Evolutionary conservation across 2,888 invertebrate genomes (phyloP).

Genomic region (Molorchus minor): DNA sequence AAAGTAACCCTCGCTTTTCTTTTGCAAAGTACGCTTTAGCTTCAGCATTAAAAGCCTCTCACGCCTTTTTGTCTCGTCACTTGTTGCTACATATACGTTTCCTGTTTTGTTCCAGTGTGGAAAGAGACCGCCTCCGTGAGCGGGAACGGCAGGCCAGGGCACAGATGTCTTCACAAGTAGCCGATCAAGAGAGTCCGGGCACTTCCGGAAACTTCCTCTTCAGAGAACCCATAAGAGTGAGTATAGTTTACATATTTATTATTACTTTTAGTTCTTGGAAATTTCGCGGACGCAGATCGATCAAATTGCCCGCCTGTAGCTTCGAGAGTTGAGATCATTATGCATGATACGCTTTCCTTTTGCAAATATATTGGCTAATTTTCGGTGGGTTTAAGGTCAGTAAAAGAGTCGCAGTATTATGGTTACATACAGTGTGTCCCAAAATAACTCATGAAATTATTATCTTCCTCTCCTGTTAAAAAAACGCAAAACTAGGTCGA

Average conservation of each 20-base stretch:
- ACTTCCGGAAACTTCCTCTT: constrained; percentile 69
- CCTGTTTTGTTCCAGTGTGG: constrained; percentile 60
- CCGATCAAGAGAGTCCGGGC: constrained; percentile 69
- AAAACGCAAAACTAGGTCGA: no score
- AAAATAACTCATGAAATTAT: no score
- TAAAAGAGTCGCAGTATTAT: no score
- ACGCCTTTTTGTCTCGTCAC: neutral
- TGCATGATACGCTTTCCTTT: no score
- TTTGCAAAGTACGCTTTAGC: no score
- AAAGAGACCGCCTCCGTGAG: constrained; percentile 80
- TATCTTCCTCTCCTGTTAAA: no score
- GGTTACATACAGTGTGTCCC: no score
- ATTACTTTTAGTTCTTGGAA: neutral
- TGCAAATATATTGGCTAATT: no score
- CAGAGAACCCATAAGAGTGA: constrained; percentile 73
- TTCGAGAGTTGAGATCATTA: no score
- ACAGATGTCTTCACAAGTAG: constrained; percentile 73
- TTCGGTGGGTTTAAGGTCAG: no score
- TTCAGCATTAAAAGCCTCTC: no score
- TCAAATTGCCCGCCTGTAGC: no score
- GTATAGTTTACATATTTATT: constrained; percentile 51
- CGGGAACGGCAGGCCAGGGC: constrained; percentile 80
- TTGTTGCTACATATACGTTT: constrained; percentile 12
- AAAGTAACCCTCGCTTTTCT: neutral
- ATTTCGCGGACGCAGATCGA: neutral